Evolutionary conservation across 2,888 invertebrate genomes (phyloP), one percentile per base, ranked within the genome.

Genomic region (Chalcis sispes): DNA sequence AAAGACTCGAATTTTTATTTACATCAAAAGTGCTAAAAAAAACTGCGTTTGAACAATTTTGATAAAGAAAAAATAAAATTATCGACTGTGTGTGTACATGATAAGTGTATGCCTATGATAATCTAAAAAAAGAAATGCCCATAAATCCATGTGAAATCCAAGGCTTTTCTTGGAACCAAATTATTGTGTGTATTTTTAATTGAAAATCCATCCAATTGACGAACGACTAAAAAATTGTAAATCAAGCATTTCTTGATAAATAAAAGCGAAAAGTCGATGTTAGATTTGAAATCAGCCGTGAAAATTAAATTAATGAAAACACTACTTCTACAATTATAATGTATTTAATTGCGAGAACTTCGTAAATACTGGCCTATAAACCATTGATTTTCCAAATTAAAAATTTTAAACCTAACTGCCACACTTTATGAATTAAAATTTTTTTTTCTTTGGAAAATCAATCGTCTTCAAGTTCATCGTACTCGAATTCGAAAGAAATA

Each of bases 21-120:
- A 69, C 58, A 58, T 58, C 59, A 59, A 59, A 70, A 23, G 59
- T 70, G 59, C 23, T 59, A 13, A 36, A 32, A 54, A n/a, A 50
- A 50, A 59, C 48, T 59, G 23, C 32, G 13, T 69, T 32, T 32
- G n/a, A 58, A 46, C 69, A 59, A 10, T 69, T 69, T 69, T 69
- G 46, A 69, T 69, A 58, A 59, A 61, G 42, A 25, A 20, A 46
- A 54, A 50, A 36, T 36, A 36, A 36, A 18, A 48, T 48, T 32
- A 58, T 59, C 32, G 25, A 69, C 46, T 58, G 5, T 23, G 7
- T 50, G 18, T 66, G 18, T 40, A 54, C 15, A 66, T 52, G 27
- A 20, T 13, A 18, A 42, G 25, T 25, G 40, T 66, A 40, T 52
- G 54, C 50, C n/a, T 54, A 5, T 67, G 5, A 65, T 66, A 7